Evolutionary conservation across 2,113 vertebrate genomes (phyloP).

Genomic region (Triplophysa tibetana): DNA sequence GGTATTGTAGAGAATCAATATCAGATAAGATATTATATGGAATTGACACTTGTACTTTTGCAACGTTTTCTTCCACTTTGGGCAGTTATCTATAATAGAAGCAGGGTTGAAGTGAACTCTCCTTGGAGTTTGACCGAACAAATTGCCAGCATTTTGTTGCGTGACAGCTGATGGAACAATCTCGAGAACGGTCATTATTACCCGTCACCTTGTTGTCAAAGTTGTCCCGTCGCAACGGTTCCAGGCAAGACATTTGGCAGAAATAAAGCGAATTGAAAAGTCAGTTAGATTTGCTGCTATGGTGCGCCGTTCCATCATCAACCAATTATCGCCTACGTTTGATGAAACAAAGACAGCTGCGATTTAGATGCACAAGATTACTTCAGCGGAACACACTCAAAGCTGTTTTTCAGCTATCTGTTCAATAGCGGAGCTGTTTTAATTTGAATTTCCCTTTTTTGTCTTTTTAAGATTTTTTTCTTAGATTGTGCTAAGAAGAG

Average conservation of each 20-base stretch:
- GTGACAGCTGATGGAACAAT: slow-evolving; percentile 12
- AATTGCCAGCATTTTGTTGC: slow-evolving; percentile 1
- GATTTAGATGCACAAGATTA: slow-evolving; percentile 58
- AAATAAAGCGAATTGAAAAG: slow-evolving; percentile 44
- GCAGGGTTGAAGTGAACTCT: neutral
- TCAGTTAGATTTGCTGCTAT: slow-evolving; percentile 40
- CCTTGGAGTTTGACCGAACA: slow-evolving; percentile 27
- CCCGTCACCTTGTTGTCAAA: slow-evolving; percentile 35
- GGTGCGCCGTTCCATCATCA: slow-evolving; percentile 13
- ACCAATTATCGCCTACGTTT: slow-evolving; percentile 48
- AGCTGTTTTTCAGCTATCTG: slow-evolving; percentile 34
- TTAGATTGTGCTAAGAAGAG: slow-evolving; percentile 27
- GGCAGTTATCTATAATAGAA: neutral
- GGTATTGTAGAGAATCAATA: too few species aligned
- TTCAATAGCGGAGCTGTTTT: slow-evolving; percentile 19
- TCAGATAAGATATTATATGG: too few species aligned
- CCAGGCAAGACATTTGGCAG: neutral
- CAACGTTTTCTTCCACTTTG: neutral
- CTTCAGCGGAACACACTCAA: slow-evolving; percentile 24
- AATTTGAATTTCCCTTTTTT: slow-evolving; percentile 51
- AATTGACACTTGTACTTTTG: neutral
- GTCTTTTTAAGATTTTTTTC: slow-evolving; percentile 24
- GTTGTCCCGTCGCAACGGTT: neutral
- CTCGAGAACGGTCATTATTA: slow-evolving; percentile 27
- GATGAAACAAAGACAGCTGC: slow-evolving; percentile 45